A percentile compares a stretch with the other conserved stretches of the same genome.
Conservation (phyloP, 1,140 invertebrate genomes). For the Nephila pilipes region DNA sequence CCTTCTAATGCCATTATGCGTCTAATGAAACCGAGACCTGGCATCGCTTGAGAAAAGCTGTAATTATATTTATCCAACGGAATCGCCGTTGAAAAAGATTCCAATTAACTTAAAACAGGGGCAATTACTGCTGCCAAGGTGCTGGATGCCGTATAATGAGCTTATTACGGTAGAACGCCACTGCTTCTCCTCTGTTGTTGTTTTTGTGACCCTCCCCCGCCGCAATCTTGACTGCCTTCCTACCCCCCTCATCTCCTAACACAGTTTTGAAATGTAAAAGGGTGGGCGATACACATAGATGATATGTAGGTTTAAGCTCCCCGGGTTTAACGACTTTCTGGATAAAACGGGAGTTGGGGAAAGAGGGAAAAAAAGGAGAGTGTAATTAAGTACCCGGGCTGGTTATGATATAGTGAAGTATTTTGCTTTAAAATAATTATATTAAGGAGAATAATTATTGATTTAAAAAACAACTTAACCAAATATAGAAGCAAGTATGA, state of each 20-base stretch:
- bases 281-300: constrained; percentile 6
- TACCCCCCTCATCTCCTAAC: neutral
- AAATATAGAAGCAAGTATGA: too few species aligned
- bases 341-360: constrained; percentile 13
- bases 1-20: constrained; percentile 66
- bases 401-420: constrained; percentile 11
- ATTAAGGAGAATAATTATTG: neutral
- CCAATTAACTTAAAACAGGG: constrained; percentile 77
- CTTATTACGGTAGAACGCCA: constrained; percentile 73
- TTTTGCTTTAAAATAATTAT: constrained; percentile 15
- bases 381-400: neutral
- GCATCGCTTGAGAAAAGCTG: constrained; percentile 61
- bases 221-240: constrained; percentile 47
- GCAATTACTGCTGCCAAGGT: constrained; percentile 73
- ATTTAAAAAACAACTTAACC: too few species aligned
- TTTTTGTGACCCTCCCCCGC: constrained; percentile 39
- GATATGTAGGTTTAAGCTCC: constrained; percentile 30
- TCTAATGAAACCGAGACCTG: constrained; percentile 72
- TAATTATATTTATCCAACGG: constrained; percentile 76
- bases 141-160: constrained; percentile 71
- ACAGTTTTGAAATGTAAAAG: constrained; percentile 12
- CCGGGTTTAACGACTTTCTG: constrained; percentile 23
- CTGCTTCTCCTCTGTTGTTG: constrained; percentile 49
- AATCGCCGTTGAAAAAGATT: constrained; percentile 75
- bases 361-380: neutral